Evolutionary conservation across 2,113 vertebrate species (phyloP), one percentile per base, ranked within the genome.

Genomic region (Dunckerocampus dactyliophorus): DNA sequence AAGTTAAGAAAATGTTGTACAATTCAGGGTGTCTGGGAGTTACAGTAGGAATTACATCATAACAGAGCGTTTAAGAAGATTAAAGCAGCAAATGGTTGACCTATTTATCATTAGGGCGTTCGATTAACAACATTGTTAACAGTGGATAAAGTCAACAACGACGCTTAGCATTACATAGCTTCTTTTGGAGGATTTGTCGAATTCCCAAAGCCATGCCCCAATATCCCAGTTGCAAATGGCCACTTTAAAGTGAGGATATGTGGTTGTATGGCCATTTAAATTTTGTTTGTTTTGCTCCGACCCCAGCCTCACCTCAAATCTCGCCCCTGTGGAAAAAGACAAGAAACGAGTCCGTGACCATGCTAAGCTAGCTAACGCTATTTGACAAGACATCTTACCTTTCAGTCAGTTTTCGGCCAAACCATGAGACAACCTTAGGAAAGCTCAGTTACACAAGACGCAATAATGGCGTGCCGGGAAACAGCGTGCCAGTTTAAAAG

Each of bases 301-400:
- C 85, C 85, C 65, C 71, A 81, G 54, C 65, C 74, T 86, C 65
- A 86, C 81, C 83, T 85, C 68, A 81, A 81, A 77, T 68, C 67
- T 85, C 82, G 79, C 79, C 85, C 54, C 82, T 81, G 67, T 62
- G 58, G 2, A 42, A 42, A 54, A 42, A 56, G 54, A 58, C 70
- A 64, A 43, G 43, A 48, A 49, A 60, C 80, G 43, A 63, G 8
- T 58, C 65, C 1, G 72, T 45, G 70, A 82, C 82, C 74, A 82
- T 53, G 82, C 81, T 85, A 81, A 16, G 70, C 68, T 62, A 71
- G 57, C 71, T 63, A 63, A 59, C 51, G 54, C 49, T 59, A 65
- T 55, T 61, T 75, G 58, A 76, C 57, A 55, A 58, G 62, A 19
- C 0, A 48, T n/a, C 72, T 28, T 83, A 87, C 84, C 80, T 83